phyloP scores from a whole-genome alignment of 2,797 vertebrate genomes.

The Cuniculus paca region DNA sequence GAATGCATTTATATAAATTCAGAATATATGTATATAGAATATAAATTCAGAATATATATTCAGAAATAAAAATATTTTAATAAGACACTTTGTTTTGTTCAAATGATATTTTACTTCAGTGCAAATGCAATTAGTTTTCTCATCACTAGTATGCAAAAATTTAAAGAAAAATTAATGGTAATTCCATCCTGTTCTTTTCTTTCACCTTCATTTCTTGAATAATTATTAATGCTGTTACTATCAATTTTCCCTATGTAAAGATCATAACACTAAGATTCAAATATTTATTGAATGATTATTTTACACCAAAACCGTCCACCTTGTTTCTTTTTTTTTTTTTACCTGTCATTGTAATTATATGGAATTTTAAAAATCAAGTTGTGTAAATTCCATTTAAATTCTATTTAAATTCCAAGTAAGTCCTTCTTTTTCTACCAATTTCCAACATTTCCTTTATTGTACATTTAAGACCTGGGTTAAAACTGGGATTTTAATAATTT shows the following conservation, averaged over 20 bases:
- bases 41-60: not conserved
- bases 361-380: not conserved
- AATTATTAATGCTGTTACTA: not conserved
- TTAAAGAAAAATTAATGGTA: constrained; percentile 29
- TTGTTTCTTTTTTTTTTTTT: constrained; percentile 4
- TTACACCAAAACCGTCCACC: not conserved
- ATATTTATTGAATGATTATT: not conserved
- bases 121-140: not conserved
- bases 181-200: not conserved
- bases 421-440: not conserved
- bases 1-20: not conserved
- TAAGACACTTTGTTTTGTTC: not conserved
- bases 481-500: not conserved
- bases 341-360: not conserved
- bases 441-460: not conserved
- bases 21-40: not conserved
- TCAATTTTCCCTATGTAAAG: constrained; percentile 6
- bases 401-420: not conserved
- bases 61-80: constrained; percentile 45
- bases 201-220: not conserved
- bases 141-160: not conserved
- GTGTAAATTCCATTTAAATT: not conserved
- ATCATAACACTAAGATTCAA: not conserved
- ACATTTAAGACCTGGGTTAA: not conserved
- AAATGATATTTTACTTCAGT: constrained; percentile 10